Conservation (phyloP, 2,797 vertebrate genomes). For the Sandelia bainsii region DNA sequence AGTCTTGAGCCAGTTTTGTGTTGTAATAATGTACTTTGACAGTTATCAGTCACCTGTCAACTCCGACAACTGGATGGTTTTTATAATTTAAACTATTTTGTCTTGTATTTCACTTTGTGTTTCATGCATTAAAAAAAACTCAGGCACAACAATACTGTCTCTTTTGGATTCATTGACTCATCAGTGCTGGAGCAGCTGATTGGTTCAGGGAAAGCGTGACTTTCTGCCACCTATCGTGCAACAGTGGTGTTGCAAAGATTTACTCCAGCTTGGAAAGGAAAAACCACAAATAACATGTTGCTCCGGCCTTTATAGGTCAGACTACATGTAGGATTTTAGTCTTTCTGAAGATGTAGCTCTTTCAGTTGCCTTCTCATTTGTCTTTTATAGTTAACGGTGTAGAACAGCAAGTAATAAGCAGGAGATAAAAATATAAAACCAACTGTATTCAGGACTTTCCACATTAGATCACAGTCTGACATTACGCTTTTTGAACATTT, state of each 20-base stretch:
- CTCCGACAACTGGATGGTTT: not conserved
- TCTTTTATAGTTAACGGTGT: no score
- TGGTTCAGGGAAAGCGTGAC: not conserved
- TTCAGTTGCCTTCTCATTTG: no score
- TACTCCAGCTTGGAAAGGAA: not conserved
- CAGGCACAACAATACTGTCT: conserved; percentile 30
- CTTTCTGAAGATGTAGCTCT: no score
- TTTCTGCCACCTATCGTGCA: conserved; percentile 45
- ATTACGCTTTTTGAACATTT: not conserved
- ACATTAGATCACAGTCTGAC: no score
- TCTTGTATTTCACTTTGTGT: conserved; percentile 40
- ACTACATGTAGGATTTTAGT: not conserved
- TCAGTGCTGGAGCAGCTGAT: conserved; percentile 5
- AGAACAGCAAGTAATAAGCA: no score
- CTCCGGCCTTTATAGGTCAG: no score
- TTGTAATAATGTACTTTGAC: not conserved
- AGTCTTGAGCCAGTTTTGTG: not conserved
- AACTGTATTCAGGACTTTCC: no score
- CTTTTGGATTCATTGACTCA: conserved; percentile 16
- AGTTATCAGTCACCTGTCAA: no score
- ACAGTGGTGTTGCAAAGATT: not conserved
- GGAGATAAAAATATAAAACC: no score
- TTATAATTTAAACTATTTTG: conserved; percentile 37
- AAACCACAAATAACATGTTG: not conserved
- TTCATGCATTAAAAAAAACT: conserved; percentile 44